A percentile compares a stretch with the other conserved stretches of the same genome.
Conservation (phyloP, 2,888 invertebrate genomes). For the Endomychus coccineus region DNA sequence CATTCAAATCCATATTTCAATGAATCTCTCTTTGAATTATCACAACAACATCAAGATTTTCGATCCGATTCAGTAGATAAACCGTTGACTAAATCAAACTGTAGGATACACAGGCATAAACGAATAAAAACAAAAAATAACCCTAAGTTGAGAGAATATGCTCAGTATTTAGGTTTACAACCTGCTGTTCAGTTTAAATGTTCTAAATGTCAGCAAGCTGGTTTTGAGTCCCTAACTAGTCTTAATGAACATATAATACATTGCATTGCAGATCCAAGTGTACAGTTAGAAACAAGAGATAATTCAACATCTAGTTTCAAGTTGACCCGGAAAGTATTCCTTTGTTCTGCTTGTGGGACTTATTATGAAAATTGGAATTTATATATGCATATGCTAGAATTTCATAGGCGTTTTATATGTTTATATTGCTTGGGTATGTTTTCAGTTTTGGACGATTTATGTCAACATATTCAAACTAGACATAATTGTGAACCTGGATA, state of each 20-base stretch:
- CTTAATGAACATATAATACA: slow-evolving; percentile 62
- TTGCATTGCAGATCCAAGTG: slow-evolving; percentile 43
- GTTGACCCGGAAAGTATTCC: slow-evolving; percentile 68
- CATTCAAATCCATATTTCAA: slow-evolving; percentile 42
- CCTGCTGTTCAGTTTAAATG: slow-evolving; percentile 67
- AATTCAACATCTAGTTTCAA: slow-evolving; percentile 50
- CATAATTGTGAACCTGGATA: slow-evolving; percentile 68
- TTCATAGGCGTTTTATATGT: slow-evolving; percentile 75
- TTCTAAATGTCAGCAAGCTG: slow-evolving; percentile 62
- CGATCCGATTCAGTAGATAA: slow-evolving; percentile 2
- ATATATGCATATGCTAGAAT: slow-evolving; percentile 76
- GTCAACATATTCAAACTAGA: slow-evolving; percentile 68
- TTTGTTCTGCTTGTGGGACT: slow-evolving; percentile 75
- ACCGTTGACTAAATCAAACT: background rate
- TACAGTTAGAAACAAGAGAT: slow-evolving; percentile 42
- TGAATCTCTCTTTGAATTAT: slow-evolving; percentile 41
- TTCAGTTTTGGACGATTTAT: slow-evolving; percentile 69
- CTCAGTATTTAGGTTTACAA: slow-evolving; percentile 64
- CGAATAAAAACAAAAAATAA: slow-evolving; percentile 31
- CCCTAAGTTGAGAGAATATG: slow-evolving; percentile 50
- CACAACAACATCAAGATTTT: slow-evolving; percentile 24
- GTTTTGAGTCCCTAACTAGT: slow-evolving; percentile 57
- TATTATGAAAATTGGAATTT: slow-evolving; percentile 84
- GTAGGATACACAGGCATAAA: slow-evolving; percentile 16
- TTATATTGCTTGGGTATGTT: slow-evolving; percentile 79